A percentile compares a stretch with the other conserved stretches of the same genome.
These are phyloP conservation scores for Paratilapia polleni DNA, from an alignment of 2,113 vertebrate genomes.

Conservation along the genomic window DNA sequence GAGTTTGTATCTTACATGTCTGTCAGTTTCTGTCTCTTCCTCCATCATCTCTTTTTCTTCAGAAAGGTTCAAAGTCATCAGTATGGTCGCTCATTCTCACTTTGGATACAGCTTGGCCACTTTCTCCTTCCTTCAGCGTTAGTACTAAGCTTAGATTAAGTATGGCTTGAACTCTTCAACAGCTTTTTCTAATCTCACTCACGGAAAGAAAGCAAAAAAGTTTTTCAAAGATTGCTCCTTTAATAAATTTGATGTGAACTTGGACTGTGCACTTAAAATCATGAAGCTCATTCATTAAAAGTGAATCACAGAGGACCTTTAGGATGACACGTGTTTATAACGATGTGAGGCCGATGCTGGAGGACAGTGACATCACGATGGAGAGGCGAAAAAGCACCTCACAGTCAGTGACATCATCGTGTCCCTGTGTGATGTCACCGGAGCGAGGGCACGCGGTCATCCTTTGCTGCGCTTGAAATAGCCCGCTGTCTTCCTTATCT, in stretches of 20 bases:
- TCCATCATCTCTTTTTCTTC: not conserved
- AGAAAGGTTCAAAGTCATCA: not conserved
- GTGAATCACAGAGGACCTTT: constrained; percentile 22
- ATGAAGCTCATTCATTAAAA: not conserved
- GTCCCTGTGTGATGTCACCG: constrained; percentile 60
- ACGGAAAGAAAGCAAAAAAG: not conserved
- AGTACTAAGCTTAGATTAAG: not conserved
- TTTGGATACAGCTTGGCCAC: not conserved
- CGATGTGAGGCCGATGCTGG: not conserved
- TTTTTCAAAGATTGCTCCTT: not conserved
- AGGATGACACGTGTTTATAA: not conserved
- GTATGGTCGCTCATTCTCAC: not conserved
- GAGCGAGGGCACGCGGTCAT: constrained; percentile 42
- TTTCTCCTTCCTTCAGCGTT: not conserved
- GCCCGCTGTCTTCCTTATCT: constrained; percentile 40
- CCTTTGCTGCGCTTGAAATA: constrained; percentile 55
- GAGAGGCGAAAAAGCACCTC: constrained; percentile 1
- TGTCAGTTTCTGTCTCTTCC: not conserved
- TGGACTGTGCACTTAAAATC: not conserved
- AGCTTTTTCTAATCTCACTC: not conserved
- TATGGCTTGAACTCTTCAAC: not conserved
- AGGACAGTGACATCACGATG: constrained; percentile 12
- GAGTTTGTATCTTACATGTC: not conserved
- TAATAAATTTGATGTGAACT: not conserved
- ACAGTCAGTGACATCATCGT: constrained; percentile 46